Evolutionary conservation across 2,113 vertebrate genomes (phyloP), one percentile per base, ranked within the genome.

Genomic region (Nyctibius bracteatus): DNA sequence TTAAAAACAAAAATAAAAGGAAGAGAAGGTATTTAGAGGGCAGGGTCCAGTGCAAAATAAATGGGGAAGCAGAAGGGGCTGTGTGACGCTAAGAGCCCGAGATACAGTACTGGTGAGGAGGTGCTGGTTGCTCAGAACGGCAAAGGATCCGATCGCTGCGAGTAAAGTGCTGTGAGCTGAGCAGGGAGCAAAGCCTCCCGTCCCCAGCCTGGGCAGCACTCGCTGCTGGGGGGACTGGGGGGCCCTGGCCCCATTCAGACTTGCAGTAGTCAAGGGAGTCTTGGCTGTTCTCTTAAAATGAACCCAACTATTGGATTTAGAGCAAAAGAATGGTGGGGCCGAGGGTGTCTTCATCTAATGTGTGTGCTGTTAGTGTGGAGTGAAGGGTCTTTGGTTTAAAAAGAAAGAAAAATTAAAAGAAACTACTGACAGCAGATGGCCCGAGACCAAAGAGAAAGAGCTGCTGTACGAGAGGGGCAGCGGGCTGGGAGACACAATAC

Each of bases 31-130:
- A 92, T 94, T 94, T 96, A 84, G 35, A 90, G 19, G 82, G 93
- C 1, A 7, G 75, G 86, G 70, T 96, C 93, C 97, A 97, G 97
- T 98, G 97, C 97, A 98, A 97, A 97, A 96, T 79, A 83, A 55
- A 94, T 0, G 12, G 77, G 95, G 95, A 93, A 85, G 23, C 35
- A 62, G 92, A 84, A 74, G 54, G 95, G 72, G 84, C 85, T 65
- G 94, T 33, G 66, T 15, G 41, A 82, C 12, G 41, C 92, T 3
- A 24, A 5, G 79, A 82, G 94, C 86, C 72, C 88, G 14, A 4
- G 12, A 3, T 31, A 33, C 51, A n/a, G 68, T 24, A 81, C 86
- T 74, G 72, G 51, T 9, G 30, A 35, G 57, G 7, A 7, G 2
- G n/a, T 66, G 96, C 82, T 93, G 92, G 95, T 47, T 94, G 92